Percentiles rank a stretch among this genome's conserved stretches.
Conservation (phyloP, 2,113 vertebrate species). For the Scolopax mira region DNA sequence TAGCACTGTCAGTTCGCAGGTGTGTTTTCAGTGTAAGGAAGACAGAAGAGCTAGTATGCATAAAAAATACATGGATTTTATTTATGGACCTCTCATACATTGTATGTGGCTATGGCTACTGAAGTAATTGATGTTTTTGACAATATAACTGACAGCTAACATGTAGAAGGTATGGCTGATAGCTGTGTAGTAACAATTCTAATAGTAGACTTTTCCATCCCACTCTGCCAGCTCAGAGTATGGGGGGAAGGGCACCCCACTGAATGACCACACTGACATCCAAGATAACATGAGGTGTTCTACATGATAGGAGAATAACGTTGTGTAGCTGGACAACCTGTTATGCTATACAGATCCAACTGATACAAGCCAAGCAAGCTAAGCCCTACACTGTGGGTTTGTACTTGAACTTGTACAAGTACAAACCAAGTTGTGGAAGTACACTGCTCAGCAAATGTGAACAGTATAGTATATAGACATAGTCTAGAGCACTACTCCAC, state of each 20-base stretch:
- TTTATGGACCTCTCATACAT: not conserved
- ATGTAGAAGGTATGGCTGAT: not conserved
- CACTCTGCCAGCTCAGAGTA: not conserved
- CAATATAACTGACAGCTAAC: not conserved
- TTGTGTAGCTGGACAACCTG: not conserved
- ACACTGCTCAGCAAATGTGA: not conserved
- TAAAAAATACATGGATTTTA: not conserved
- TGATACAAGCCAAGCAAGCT: not conserved
- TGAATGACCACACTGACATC: not conserved
- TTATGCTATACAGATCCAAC: not conserved
- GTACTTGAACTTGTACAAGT: not conserved
- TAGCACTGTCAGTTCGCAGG: not conserved
- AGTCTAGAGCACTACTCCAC: not conserved
- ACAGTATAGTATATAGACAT: not conserved
- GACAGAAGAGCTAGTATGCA: not conserved
- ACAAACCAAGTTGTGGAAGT: not conserved
- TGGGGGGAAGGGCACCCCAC: not conserved
- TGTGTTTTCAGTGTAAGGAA: not conserved
- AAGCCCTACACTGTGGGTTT: not conserved
- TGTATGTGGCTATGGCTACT: not conserved
- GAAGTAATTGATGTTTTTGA: not conserved
- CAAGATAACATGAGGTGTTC: not conserved
- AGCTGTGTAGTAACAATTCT: not conserved
- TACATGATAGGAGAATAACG: accelerated
- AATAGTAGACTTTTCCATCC: not conserved